phyloP scores from a whole-genome alignment of 30 jellyfish, hydroid and myxozoan species.

The Pseudorhiza aurosa region DNA sequence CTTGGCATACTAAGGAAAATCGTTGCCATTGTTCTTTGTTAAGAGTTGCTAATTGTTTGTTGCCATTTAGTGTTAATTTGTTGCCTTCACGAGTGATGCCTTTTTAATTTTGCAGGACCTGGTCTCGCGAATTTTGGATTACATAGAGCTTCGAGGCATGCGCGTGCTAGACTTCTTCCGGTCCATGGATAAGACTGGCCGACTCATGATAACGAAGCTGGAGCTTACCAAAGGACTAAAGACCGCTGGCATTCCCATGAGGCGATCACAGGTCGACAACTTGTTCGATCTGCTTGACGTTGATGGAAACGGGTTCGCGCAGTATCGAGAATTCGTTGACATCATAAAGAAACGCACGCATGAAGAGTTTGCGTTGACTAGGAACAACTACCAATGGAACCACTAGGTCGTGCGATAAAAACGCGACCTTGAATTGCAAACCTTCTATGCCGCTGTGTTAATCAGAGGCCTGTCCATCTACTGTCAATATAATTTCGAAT shows the following conservation, averaged over 20 bases:
- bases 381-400: conserved; percentile 64
- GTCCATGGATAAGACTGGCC: conserved; percentile 46
- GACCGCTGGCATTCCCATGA: conserved; percentile 61
- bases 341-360: conserved; percentile 50
- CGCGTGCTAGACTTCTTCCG: conserved; percentile 69
- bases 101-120: conserved; percentile 44
- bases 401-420: background rate
- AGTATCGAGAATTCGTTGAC: conserved; percentile 43
- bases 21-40: too few species aligned
- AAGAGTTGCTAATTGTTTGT: too few species aligned
- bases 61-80: too few species aligned
- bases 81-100: too few species aligned
- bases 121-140: conserved; percentile 61
- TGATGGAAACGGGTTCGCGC: conserved; percentile 62
- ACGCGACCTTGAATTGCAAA: too few species aligned
- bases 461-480: too few species aligned
- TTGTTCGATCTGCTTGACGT: conserved; percentile 54
- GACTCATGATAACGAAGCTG: conserved; percentile 34
- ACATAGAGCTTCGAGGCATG: conserved; percentile 70
- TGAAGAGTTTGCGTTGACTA: conserved; percentile 43
- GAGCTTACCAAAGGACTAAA: conserved; percentile 50
- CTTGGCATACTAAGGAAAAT: too few species aligned
- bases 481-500: too few species aligned
- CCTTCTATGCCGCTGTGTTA: too few species aligned
- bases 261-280: conserved; percentile 54